These are phyloP conservation scores for Daboia siamensis DNA, from an alignment of 2,113 vertebrate genomes.

Conservation along the genomic window DNA sequence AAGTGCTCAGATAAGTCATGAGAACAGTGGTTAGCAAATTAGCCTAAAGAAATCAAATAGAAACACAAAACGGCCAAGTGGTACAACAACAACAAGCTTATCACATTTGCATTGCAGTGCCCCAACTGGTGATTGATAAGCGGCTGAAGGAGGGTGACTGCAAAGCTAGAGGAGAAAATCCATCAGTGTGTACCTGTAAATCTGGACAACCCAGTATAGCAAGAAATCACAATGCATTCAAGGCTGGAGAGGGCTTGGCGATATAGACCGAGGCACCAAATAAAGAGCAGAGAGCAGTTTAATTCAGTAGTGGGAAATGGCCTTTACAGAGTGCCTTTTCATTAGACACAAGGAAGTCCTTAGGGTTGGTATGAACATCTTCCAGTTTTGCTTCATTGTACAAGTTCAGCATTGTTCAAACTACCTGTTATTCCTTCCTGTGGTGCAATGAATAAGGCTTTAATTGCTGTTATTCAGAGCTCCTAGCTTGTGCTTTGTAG, in stretches of 20 bases:
- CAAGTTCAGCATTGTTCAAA: neutral
- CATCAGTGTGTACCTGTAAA: neutral
- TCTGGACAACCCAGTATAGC: neutral
- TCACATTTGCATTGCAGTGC: neutral
- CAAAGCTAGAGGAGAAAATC: neutral
- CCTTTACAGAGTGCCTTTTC: neutral
- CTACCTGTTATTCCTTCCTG: neutral
- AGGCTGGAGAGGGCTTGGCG: neutral
- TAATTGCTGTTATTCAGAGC: neutral
- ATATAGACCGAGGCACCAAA: neutral
- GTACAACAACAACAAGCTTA: neutral
- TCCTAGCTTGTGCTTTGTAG: neutral
- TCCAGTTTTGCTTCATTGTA: neutral
- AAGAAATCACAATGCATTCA: neutral
- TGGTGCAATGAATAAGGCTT: neutral
- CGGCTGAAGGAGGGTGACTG: neutral
- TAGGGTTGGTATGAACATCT: neutral
- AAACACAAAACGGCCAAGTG: neutral
- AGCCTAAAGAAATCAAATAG: neutral
- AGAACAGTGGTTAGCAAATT: neutral
- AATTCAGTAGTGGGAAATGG: neutral
- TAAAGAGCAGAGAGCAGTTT: neutral
- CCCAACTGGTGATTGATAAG: neutral
- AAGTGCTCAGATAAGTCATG: neutral
- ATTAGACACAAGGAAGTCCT: neutral